Base-by-base conservation (phyloP, 2,797 vertebrate genomes). In the Characodon lateralis region DNA sequence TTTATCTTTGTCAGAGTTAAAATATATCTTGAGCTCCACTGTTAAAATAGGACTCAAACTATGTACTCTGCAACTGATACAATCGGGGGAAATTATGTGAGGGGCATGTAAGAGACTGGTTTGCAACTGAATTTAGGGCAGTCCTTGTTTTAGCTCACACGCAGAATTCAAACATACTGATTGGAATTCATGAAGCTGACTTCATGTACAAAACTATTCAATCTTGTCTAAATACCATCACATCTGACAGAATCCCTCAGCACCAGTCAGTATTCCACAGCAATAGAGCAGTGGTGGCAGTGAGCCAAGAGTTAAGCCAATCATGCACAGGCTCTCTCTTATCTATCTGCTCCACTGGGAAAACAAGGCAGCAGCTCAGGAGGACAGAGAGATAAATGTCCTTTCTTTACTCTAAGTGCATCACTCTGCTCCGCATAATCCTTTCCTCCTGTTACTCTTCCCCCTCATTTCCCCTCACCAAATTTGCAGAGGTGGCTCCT, bases 291-390 rank as follows among this genome's bases (percentile, higher is more conserved):
- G 84, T 74, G 1, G 73, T 89, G 87, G 91, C 77, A n/a, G 83
- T 51, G 58, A 76, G 88, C 91, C 86, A 89, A 84, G 81, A 76
- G 88, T 89, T 89, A 85, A 92, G 83, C 87, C 93, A 91, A 91
- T 92, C 91, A 89, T 79, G 88, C 71, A 68, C 78, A 28, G 74
- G 77, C 89, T 85, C 73, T 85, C 74, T 83, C 84, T 92, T 92
- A 92, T 92, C 92, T 83, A 80, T 84, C 87, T 78, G 88, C 83
- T 90, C 89, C 83, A 65, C 74, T 73, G 91, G 85, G 88, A 82
- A 89, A 92, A 92, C 89, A 89, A 90, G 86, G 85, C 73, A 85
- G 78, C 77, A 85, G 86, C 85, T 88, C 78, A 41, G 76, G 82
- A 89, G 87, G 87, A 91, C 20, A 50, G 79, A 88, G 51, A 86